Evolutionary conservation across 2,888 invertebrate genomes (phyloP).

Genomic region (Dryocosmus kuriphilus): DNA sequence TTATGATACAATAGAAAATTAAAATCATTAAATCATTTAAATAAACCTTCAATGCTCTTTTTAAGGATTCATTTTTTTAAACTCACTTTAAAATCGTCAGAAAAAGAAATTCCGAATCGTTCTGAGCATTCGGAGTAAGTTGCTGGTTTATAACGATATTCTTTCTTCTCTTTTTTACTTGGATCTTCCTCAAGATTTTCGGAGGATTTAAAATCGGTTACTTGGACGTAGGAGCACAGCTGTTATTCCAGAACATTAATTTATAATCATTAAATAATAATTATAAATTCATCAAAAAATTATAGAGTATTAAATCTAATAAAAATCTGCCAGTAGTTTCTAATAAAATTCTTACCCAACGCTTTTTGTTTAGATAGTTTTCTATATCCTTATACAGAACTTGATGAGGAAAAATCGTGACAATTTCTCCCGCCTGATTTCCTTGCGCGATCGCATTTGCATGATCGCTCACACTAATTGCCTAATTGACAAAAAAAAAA

Average conservation of each 20-base stretch:
- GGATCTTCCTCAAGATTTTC: constrained; percentile 43
- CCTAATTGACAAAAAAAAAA: constrained; percentile 53
- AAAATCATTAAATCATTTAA: constrained; percentile 23
- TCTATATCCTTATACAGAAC: constrained; percentile 73
- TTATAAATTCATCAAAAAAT: constrained; percentile 11
- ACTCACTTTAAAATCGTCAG: constrained; percentile 66
- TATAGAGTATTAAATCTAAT: not conserved
- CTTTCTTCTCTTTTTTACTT: constrained; percentile 56
- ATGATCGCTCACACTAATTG: constrained; percentile 78
- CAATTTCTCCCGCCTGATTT: constrained; percentile 79
- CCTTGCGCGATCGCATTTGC: constrained; percentile 79
- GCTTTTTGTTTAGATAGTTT: constrained; percentile 50
- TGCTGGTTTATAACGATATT: constrained; percentile 68
- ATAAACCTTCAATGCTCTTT: not conserved
- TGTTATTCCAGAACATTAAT: not conserved
- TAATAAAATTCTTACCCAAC: constrained; percentile 65
- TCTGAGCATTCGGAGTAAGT: constrained; percentile 71
- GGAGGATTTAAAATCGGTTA: constrained; percentile 37
- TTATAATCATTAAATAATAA: constrained; percentile 13
- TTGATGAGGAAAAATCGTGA: constrained; percentile 77
- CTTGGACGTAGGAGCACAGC: constrained; percentile 31
- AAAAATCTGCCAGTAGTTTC: constrained; percentile 59
- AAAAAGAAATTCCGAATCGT: constrained; percentile 72
- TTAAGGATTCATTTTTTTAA: not conserved
- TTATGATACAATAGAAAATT: not conserved